Evolutionary conservation across 2,888 invertebrate genomes (phyloP).

Genomic region (Corbicula japonica): DNA sequence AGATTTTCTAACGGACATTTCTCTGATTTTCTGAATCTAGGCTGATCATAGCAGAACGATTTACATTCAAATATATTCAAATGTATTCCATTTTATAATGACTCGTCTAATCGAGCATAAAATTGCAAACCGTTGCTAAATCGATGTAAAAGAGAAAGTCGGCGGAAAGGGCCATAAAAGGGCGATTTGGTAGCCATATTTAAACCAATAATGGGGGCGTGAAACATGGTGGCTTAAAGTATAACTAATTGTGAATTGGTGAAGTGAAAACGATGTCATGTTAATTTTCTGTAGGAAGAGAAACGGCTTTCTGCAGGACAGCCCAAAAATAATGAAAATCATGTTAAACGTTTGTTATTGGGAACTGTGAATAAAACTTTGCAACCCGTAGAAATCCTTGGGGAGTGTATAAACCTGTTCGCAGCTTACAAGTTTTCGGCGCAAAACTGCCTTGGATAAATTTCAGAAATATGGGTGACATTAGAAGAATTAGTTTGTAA

Average conservation of each 20-base stretch:
- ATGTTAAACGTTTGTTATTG: constrained; percentile 13
- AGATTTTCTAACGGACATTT: constrained; percentile 12
- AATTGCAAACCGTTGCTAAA: constrained; percentile 49
- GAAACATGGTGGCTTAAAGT: constrained; percentile 28
- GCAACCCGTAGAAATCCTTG: constrained; percentile 33
- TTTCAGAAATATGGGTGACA: constrained; percentile 46
- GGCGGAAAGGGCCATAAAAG: constrained; percentile 21
- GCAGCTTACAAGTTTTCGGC: constrained; percentile 1
- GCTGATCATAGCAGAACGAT: constrained; percentile 9
- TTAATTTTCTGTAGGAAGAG: constrained; percentile 53
- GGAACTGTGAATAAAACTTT: neutral
- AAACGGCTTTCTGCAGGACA: constrained; percentile 36
- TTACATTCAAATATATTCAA: constrained; percentile 59
- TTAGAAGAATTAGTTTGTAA: constrained; percentile 58
- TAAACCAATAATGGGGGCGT: constrained; percentile 49
- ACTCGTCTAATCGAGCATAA: constrained; percentile 53
- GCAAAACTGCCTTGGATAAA: constrained; percentile 28
- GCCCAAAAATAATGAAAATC: constrained; percentile 38
- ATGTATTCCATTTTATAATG: constrained; percentile 62
- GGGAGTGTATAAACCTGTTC: constrained; percentile 52
- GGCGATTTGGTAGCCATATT: constrained; percentile 3
- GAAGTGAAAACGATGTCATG: constrained; percentile 48
- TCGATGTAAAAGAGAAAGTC: constrained; percentile 18
- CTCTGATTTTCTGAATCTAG: constrained; percentile 14
- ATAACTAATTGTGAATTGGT: constrained; percentile 27